Percentiles rank a stretch among this genome's conserved stretches.
Evolutionary conservation across 2,888 invertebrate genomes (phyloP).

Genomic region (Ligdia adustata): DNA sequence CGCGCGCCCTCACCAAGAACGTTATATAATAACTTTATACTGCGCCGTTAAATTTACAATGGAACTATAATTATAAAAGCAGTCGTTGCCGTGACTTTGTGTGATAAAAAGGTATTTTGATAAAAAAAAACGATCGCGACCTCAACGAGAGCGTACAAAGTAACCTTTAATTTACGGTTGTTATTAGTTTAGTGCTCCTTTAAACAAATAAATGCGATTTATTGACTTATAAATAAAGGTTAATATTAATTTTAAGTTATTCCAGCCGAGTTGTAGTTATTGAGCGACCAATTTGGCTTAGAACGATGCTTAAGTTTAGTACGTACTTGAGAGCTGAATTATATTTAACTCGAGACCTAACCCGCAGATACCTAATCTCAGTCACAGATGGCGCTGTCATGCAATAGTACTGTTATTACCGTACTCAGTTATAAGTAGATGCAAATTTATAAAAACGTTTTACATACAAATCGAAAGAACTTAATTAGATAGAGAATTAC

Average conservation of each 20-base stretch:
- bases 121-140: conserved; percentile 43
- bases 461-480: conserved; percentile 10
- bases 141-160: conserved; percentile 42
- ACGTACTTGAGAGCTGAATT: conserved; percentile 20
- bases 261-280: conserved; percentile 25
- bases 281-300: conserved; percentile 22
- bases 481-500: conserved; percentile 8
- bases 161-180: conserved; percentile 48
- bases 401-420: conserved; percentile 2
- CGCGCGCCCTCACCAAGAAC: conserved; percentile 23
- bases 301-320: conserved; percentile 24
- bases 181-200: conserved; percentile 41
- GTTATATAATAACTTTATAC: conserved; percentile 46
- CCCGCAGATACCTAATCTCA: conserved; percentile 14
- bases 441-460: conserved; percentile 12
- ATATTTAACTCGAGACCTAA: conserved; percentile 14
- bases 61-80: conserved; percentile 42
- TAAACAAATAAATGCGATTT: conserved; percentile 58
- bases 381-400: conserved; percentile 17
- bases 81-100: conserved; percentile 49
- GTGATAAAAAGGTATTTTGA: conserved; percentile 52
- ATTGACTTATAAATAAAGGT: conserved; percentile 34
- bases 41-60: conserved; percentile 41
- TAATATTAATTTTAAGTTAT: conserved; percentile 25
- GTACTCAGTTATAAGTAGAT: conserved; percentile 10